These are phyloP conservation scores for Meloidogyne exigua DNA, from an alignment of 1,140 invertebrate genomes.

Conservation along the genomic window DNA sequence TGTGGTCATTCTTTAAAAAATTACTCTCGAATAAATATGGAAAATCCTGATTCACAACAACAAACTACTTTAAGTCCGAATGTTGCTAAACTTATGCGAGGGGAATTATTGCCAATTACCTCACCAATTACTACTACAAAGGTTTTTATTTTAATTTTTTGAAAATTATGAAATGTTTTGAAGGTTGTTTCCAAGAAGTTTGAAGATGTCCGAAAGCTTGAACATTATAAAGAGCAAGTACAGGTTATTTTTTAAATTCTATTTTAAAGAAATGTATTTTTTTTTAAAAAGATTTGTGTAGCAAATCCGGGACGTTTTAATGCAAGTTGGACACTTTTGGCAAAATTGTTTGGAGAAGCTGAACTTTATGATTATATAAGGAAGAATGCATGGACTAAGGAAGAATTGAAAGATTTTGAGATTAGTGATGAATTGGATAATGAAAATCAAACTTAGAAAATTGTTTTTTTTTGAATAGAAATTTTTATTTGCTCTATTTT, in stretches of 20 bases:
- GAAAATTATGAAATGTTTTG: background rate
- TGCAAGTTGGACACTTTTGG: background rate
- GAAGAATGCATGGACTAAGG: background rate
- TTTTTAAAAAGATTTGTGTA: background rate
- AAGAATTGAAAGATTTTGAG: background rate
- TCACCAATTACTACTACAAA: background rate
- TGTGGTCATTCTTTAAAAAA: too few species aligned
- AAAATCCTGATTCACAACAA: background rate
- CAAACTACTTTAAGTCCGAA: background rate
- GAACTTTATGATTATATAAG: background rate
- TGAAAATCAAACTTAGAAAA: background rate
- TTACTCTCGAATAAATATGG: too few species aligned
- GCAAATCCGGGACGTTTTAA: background rate
- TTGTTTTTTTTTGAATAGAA: too few species aligned
- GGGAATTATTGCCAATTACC: background rate
- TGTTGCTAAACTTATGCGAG: background rate
- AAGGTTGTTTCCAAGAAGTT: background rate
- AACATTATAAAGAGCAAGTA: background rate
- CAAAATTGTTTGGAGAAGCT: background rate
- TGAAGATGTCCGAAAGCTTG: background rate
- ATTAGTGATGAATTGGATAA: background rate
- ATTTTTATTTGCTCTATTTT: too few species aligned
- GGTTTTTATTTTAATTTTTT: background rate
- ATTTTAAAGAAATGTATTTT: background rate
- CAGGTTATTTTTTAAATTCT: background rate